phyloP scores from a whole-genome alignment of 23 tunicate genomes.

The Styela plicata region DNA sequence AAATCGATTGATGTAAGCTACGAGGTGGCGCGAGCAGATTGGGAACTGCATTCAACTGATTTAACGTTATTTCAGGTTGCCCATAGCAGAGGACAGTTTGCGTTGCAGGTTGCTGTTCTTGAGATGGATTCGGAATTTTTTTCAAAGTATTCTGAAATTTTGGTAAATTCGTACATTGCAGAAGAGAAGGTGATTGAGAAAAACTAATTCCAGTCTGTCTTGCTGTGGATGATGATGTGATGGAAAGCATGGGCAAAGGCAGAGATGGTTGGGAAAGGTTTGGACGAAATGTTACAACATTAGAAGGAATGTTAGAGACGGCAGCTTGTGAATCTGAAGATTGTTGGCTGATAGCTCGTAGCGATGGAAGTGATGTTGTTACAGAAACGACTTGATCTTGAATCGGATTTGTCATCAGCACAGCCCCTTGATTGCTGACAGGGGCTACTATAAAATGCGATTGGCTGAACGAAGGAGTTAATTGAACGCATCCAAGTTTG shows the following conservation, averaged over 20 bases:
- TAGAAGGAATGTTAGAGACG: not conserved
- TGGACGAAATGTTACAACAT: not conserved
- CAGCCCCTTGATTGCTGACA: not conserved
- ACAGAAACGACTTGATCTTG: no score
- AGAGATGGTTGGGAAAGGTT: constrained; percentile 17
- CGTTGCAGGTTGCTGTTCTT: not conserved
- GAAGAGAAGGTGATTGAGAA: not conserved
- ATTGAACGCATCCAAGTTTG: not conserved
- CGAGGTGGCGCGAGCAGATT: constrained; percentile 4
- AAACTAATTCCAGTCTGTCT: constrained; percentile 19
- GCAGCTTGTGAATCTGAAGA: not conserved
- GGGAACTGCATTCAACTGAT: constrained; percentile 76
- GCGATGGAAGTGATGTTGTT: not conserved
- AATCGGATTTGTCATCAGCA: not conserved
- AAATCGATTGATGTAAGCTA: constrained; percentile 8
- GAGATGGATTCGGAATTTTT: constrained; percentile 34
- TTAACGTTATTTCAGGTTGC: constrained; percentile 54
- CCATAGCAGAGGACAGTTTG: constrained; percentile 11
- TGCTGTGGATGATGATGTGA: constrained; percentile 9
- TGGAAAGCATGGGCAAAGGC: not conserved
- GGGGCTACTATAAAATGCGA: constrained; percentile 17
- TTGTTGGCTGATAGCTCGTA: not conserved
- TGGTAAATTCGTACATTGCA: constrained; percentile 34
- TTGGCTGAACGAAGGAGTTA: not conserved
- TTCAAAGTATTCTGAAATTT: constrained; percentile 48